Evolutionary conservation across 1,140 invertebrate genomes (phyloP).

Genomic region (Drosophila seguyi): DNA sequence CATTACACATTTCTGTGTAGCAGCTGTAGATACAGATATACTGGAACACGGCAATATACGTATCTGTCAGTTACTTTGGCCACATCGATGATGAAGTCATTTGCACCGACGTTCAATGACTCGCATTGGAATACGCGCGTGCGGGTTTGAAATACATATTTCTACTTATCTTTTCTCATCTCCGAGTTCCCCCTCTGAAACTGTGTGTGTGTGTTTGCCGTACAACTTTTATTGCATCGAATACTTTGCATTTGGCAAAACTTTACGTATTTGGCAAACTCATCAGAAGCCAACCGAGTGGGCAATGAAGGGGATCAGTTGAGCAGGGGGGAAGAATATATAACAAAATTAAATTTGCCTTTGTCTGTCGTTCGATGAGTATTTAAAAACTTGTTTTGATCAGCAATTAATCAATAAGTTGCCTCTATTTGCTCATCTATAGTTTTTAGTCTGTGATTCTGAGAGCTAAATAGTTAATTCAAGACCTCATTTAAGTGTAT

Average conservation of each 20-base stretch:
- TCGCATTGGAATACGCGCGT: conserved; percentile 50
- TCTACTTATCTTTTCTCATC: conserved; percentile 15
- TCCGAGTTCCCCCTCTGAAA: conserved; percentile 9
- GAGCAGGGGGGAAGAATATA: conserved; percentile 6
- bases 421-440: neutral
- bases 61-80: conserved; percentile 45
- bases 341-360: conserved; percentile 40
- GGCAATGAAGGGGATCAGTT: neutral
- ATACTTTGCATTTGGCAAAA: conserved; percentile 34
- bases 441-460: neutral
- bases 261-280: conserved; percentile 60
- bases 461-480: neutral
- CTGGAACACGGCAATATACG: conserved; percentile 27
- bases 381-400: conserved; percentile 16
- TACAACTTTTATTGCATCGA: conserved; percentile 28
- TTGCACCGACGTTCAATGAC: conserved; percentile 72
- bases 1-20: conserved; percentile 39
- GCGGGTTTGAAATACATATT: conserved; percentile 26
- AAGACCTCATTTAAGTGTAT: no score
- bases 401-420: conserved; percentile 33
- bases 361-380: conserved; percentile 5
- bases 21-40: conserved; percentile 13
- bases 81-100: conserved; percentile 71
- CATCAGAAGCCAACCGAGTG: conserved; percentile 29
- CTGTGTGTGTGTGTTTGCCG: conserved; percentile 10